Evolutionary conservation across 2,888 invertebrate genomes (phyloP).

Genomic region (Sinodicranocentrus sp.): DNA sequence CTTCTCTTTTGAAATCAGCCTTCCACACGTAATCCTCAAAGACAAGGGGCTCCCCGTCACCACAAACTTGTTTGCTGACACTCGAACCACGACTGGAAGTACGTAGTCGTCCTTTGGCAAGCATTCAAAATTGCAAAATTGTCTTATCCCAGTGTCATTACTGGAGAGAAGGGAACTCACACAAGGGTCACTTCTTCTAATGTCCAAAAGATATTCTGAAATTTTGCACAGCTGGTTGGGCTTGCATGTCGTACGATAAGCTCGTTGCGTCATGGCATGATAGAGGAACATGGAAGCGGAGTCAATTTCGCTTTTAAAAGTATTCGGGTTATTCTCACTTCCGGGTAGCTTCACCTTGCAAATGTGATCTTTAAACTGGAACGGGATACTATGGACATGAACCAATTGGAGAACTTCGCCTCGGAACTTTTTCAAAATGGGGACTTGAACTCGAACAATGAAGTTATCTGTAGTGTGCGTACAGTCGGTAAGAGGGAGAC

Average conservation of each 20-base stretch:
- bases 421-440: conserved; percentile 50
- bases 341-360: conserved; percentile 62
- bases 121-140: conserved; percentile 69
- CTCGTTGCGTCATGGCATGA: conserved; percentile 47
- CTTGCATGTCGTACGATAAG: conserved; percentile 67
- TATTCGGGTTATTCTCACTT: background rate
- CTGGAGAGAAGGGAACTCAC: conserved; percentile 56
- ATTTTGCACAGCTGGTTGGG: conserved; percentile 70
- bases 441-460: conserved; percentile 68
- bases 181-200: conserved; percentile 61
- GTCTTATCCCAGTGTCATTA: conserved; percentile 46
- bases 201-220: conserved; percentile 30
- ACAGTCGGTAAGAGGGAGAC: conserved; percentile 73
- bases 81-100: conserved; percentile 29
- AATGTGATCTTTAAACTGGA: conserved; percentile 64
- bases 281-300: conserved; percentile 49
- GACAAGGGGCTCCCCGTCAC: conserved; percentile 40
- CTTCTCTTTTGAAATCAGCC: conserved; percentile 18
- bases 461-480: conserved; percentile 67
- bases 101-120: conserved; percentile 34
- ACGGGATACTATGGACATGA: conserved; percentile 61
- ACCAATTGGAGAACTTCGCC: conserved; percentile 49
- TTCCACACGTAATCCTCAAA: conserved; percentile 28
- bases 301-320: background rate
- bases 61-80: conserved; percentile 49